These are phyloP conservation scores for Pyrocephalus nanus DNA, from an alignment of 2,797 vertebrate species.

Conservation along the genomic window DNA sequence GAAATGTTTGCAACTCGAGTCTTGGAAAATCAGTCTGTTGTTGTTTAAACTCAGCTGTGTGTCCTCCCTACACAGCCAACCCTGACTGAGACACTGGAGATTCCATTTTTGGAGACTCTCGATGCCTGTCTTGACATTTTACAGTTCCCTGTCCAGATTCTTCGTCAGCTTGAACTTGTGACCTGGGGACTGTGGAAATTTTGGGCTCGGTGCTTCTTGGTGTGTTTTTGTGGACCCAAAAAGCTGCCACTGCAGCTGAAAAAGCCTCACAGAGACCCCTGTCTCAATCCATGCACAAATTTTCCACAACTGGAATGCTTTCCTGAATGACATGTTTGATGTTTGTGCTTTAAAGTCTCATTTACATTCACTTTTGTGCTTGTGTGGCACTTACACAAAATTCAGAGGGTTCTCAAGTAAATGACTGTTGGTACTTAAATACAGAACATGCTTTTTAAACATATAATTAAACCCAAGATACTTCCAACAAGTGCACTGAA, in stretches of 20 bases:
- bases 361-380: constrained; percentile 6
- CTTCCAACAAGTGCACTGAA: background rate
- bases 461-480: background rate
- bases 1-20: background rate
- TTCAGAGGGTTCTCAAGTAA: background rate
- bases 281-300: background rate
- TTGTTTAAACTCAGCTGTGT: background rate
- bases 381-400: background rate
- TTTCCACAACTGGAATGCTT: background rate
- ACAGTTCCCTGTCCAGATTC: background rate
- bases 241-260: background rate
- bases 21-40: background rate
- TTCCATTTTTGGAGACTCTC: background rate
- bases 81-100: background rate
- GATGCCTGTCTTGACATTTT: background rate
- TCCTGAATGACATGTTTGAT: background rate
- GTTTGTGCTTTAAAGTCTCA: background rate
- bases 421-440: background rate
- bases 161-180: background rate
- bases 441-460: background rate
- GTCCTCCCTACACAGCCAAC: background rate
- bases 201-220: background rate
- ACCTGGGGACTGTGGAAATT: background rate
- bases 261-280: background rate
- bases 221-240: background rate